Evolutionary conservation across 2,113 vertebrate genomes (phyloP), one percentile per base, ranked within the genome.

Genomic region (Acanthisitta chloris): DNA sequence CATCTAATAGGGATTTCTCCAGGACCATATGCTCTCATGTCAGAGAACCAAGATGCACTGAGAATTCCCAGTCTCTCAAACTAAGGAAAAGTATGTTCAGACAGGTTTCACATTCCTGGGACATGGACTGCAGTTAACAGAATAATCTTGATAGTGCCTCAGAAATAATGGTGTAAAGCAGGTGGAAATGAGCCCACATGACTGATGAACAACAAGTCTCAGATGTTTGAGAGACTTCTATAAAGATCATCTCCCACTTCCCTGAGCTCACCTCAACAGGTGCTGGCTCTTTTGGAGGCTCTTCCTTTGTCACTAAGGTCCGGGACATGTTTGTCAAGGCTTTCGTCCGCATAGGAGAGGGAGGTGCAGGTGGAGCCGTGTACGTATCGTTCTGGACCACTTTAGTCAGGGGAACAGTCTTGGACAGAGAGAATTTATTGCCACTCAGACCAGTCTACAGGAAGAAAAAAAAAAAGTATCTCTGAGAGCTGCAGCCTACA

Each of bases 371-470:
- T 3, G 98, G 98, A 59, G 99, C 99, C 0, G 99, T 99, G 96
- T 99, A 99, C 0, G 99, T 96, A 89, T 99, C 99, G 2, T 99
- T 99, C 98, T 99, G 99, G 76, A 99, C 99, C 96, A 99, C 99
- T 97, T 99, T 99, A 84, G 99, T 99, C 91, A 99, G 98, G 5
- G 99, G 99, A 61, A 98, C 97, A 36, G 98, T 94, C 96, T 98
- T 98, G 33, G 98, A 98, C 94, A 99, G 87, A 54, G 99, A 98
- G 82, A 99, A 98, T 42, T 98, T 95, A 17, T 98, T 98, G 83
- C 98, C 98, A 52, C 94, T 96, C 78, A 98, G 45, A 55, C 98
- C 98, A 14, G 98, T 64, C 99, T 99, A 94, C 7, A 87, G 23
- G 80, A 91, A 96, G 29, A 86, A 76, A 86, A 12, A 74, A 91